Base-by-base conservation (phyloP, 1,140 invertebrate species). In the Ceratosolen fusciceps region DNA sequence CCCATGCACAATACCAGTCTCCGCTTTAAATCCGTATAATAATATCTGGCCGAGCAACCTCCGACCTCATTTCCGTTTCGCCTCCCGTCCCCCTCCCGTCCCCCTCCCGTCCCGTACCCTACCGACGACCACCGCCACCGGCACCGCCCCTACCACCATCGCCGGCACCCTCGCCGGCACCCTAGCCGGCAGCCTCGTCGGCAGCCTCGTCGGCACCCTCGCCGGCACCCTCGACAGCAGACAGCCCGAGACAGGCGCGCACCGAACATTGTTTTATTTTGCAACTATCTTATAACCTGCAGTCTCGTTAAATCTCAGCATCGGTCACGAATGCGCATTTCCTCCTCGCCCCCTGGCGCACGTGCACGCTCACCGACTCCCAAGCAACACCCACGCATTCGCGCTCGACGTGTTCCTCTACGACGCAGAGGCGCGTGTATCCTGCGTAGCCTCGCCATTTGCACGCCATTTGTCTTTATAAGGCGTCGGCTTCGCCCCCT, bases 251-350 rank as follows among this genome's bases (percentile, higher is more conserved):
- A n/a, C n/a, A n/a, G n/a, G n/a, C 29, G 8, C 19, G 56, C 29
- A 37, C 49, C 49, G n/a, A 19, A 10, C 19, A 56, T 72, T 31
- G 26, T 72, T 72, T 72, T 72, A 72, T 72, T 34, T 56, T 37
- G 14, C 31, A 14, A 26, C 9, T 70, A 49, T 49, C 37, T 49
- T 49, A 70, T 49, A 70, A 47, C 26, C 3, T 49, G 31, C 19
- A 39, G 24, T 58, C 72, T 80, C 65, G 79, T 71, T 80, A 74
- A 70, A 80, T 60, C 73, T 80, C 39, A 39, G 49, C 65, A 75
- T 75, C 72, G 79, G 72, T 80, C 79, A 80, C 79, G 52, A 77
- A 26, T n/a, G 29, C 29, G 24, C 62, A 24, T 47, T 31, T 74
- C 4, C 24, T 54, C 52, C 39, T 29, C n/a, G 34, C 60, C 12